Conservation (phyloP, 92 coral and sea anemone genomes). For the Plumapathes pennacea region DNA sequence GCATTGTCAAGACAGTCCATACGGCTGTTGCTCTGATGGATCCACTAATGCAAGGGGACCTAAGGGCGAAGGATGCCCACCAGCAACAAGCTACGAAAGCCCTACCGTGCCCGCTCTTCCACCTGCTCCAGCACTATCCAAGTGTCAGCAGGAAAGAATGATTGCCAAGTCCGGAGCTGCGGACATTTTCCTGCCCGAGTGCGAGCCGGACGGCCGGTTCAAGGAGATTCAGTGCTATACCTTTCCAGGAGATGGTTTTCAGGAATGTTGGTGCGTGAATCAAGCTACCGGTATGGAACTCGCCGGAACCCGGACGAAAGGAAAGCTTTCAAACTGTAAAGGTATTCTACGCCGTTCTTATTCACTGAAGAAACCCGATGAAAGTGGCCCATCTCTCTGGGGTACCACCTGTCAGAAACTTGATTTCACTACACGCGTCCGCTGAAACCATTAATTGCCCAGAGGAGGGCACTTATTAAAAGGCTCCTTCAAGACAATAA, state of each 20-base stretch:
- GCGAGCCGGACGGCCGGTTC: slow-evolving; percentile 64
- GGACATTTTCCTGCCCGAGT: slow-evolving; percentile 75
- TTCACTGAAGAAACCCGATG: no score
- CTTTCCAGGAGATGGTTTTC: slow-evolving; percentile 51
- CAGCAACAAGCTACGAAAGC: not conserved
- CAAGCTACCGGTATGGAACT: slow-evolving; percentile 70
- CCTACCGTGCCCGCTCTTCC: slow-evolving; percentile 6
- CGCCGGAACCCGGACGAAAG: slow-evolving; percentile 59
- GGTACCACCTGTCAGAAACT: no score
- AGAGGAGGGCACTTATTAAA: no score
- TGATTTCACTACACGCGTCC: no score
- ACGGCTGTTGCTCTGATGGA: slow-evolving; percentile 86
- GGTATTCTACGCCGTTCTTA: no score
- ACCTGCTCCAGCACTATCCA: slow-evolving; percentile 6
- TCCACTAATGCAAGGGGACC: slow-evolving; percentile 83
- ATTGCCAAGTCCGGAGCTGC: slow-evolving; percentile 44
- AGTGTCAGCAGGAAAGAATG: slow-evolving; percentile 52
- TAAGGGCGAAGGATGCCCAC: slow-evolving; percentile 74
- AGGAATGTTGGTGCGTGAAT: slow-evolving; percentile 92
- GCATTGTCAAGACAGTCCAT: slow-evolving; percentile 63
- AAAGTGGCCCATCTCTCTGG: no score
- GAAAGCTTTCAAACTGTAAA: slow-evolving; percentile 55
- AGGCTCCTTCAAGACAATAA: no score
- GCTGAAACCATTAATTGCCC: no score
- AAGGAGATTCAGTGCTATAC: slow-evolving; percentile 79